Percentiles rank a stretch among this genome's conserved stretches.
These are phyloP conservation scores for Andrena praecox DNA, from an alignment of 2,888 invertebrate species.

Conservation along the genomic window DNA sequence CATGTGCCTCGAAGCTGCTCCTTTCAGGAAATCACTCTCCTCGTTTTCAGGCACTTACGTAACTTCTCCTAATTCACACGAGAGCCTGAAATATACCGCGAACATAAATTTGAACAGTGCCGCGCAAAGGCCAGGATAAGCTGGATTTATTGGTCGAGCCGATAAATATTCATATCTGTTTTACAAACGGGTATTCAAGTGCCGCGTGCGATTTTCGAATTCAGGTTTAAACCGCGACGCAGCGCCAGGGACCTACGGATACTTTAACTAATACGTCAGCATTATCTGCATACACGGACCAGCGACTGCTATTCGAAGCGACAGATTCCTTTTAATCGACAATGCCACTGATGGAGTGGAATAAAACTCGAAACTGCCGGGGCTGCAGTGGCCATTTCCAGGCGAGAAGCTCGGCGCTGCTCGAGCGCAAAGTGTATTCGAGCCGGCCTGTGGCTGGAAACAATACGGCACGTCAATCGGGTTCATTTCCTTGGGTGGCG, in stretches of 20 bases:
- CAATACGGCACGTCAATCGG: constrained; percentile 40
- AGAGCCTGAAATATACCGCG: no score
- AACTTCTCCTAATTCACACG: no score
- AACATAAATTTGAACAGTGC: no score
- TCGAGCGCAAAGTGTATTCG: constrained; percentile 5
- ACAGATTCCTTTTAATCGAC: not conserved
- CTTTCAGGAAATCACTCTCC: no score
- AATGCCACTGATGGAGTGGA: no score
- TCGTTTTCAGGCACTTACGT: no score
- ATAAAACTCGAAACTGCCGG: not conserved
- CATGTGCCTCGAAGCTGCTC: no score
- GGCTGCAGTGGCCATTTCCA: not conserved
- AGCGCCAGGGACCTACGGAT: not conserved
- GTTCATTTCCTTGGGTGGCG: constrained; percentile 34
- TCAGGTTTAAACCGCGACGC: not conserved
- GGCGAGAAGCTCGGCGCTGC: not conserved
- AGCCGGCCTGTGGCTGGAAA: not conserved
- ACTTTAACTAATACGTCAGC: not conserved
- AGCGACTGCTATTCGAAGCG: not conserved
- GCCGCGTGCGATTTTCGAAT: not conserved
- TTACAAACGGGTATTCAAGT: no score
- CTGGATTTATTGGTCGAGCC: no score
- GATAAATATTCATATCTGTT: no score
- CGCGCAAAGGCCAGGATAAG: no score
- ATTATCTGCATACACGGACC: not conserved